Evolutionary conservation across 1,140 invertebrate species (phyloP).

Genomic region (Zaprionus lachaisei): DNA sequence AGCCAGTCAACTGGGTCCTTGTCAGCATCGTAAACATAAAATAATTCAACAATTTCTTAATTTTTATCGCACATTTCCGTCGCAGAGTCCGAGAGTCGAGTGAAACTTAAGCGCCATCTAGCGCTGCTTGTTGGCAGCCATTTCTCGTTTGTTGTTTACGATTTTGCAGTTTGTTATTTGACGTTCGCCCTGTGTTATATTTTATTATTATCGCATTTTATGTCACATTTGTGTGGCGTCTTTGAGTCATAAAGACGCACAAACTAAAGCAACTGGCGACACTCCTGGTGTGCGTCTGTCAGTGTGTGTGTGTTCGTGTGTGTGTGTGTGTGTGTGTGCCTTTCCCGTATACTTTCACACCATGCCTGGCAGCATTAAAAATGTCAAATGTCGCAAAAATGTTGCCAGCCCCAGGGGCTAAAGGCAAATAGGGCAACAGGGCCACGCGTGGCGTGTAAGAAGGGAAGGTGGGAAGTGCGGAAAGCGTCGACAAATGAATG

Average conservation of each 20-base stretch:
- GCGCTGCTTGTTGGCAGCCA: conserved; percentile 30
- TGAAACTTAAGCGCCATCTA: conserved; percentile 77
- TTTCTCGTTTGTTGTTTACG: conserved; percentile 70
- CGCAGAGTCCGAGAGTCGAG: conserved; percentile 36
- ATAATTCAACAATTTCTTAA: conserved; percentile 82
- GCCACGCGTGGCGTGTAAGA: background rate
- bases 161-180: conserved; percentile 80
- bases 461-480: conserved; percentile 41
- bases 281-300: background rate
- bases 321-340: conserved; percentile 36
- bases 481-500: conserved; percentile 68
- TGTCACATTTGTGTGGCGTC: conserved; percentile 82
- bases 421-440: conserved; percentile 26
- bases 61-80: conserved; percentile 70
- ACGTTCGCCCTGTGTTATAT: conserved; percentile 59
- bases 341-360: conserved; percentile 75
- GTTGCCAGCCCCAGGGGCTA: conserved; percentile 60
- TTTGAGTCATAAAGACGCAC: conserved; percentile 79
- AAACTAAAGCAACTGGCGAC: conserved; percentile 72
- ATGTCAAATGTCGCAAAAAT: conserved; percentile 82
- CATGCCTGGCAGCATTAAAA: conserved; percentile 79
- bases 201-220: conserved; percentile 82
- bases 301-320: conserved; percentile 18
- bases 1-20: background rate
- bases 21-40: conserved; percentile 61